These are phyloP conservation scores for Eilema griseolum DNA, from an alignment of 2,888 invertebrate species.

Conservation along the genomic window DNA sequence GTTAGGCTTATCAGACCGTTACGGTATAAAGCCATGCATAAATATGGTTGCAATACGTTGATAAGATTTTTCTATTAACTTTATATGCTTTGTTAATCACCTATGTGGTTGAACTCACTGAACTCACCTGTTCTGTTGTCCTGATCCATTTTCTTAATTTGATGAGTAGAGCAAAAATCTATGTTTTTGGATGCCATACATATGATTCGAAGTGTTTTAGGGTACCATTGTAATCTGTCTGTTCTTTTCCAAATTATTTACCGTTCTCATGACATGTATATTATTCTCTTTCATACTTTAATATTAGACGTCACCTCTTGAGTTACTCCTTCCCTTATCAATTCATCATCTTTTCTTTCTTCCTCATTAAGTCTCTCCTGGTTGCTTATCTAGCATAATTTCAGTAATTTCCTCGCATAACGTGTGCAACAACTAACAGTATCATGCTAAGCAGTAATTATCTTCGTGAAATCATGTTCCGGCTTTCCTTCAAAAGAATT, in stretches of 20 bases:
- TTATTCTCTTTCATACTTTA: neutral
- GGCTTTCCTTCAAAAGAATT: constrained; percentile 44
- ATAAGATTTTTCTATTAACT: neutral
- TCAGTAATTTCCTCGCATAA: neutral
- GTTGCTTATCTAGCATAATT: neutral
- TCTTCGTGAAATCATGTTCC: constrained; percentile 36
- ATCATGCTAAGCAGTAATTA: constrained; percentile 41
- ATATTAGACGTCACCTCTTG: neutral
- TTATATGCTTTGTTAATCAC: neutral
- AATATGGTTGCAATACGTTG: constrained; percentile 14
- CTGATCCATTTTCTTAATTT: too few species aligned
- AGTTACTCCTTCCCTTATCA: neutral
- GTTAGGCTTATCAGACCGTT: constrained; percentile 36
- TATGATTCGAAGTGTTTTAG: too few species aligned
- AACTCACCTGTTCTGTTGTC: too few species aligned
- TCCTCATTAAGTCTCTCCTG: neutral
- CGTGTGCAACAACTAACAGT: constrained; percentile 9
- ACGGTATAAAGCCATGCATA: constrained; percentile 36
- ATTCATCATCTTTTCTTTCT: neutral
- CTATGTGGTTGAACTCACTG: too few species aligned
- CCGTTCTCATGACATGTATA: neutral
- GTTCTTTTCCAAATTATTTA: neutral
- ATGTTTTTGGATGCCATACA: too few species aligned
- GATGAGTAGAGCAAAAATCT: too few species aligned
- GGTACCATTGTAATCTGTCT: neutral